A percentile compares a stretch with the other conserved stretches of the same genome.
Evolutionary conservation across 2,797 vertebrate genomes (phyloP).

Genomic region (Falco berigora): DNA sequence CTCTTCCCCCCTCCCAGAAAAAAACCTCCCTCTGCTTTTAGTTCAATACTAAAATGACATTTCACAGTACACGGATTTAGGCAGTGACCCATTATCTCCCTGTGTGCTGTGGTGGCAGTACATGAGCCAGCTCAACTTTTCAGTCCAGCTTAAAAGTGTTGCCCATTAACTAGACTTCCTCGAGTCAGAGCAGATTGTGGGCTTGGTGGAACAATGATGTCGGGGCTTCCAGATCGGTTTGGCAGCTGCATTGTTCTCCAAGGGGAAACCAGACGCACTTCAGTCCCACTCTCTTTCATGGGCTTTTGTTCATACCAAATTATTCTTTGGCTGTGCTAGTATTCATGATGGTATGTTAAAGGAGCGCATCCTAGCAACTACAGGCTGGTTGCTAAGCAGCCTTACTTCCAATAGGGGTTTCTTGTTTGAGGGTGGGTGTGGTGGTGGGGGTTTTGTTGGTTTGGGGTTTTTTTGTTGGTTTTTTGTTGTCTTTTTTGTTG

Average conservation of each 20-base stretch:
- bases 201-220: constrained; percentile 85
- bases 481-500: constrained; percentile 53
- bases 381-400: constrained; percentile 81
- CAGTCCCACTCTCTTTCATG: constrained; percentile 81
- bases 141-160: constrained; percentile 73
- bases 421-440: constrained; percentile 62
- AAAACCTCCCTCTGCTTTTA: neutral
- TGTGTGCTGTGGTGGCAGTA: constrained; percentile 49
- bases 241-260: constrained; percentile 91
- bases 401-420: constrained; percentile 72
- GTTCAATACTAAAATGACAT: constrained; percentile 63
- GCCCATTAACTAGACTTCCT: constrained; percentile 78
- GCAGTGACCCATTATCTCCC: constrained; percentile 67
- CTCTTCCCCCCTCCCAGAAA: neutral
- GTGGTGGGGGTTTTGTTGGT: neutral
- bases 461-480: constrained; percentile 48
- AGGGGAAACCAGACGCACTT: constrained; percentile 95
- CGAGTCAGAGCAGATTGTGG: constrained; percentile 82
- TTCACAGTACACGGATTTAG: constrained; percentile 64
- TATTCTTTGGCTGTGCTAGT: constrained; percentile 88
- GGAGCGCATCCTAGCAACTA: constrained; percentile 83
- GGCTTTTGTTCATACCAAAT: constrained; percentile 87
- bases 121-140: constrained; percentile 75
- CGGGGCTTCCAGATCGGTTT: constrained; percentile 89
- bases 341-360: constrained; percentile 86